Conservation (phyloP, 1,140 invertebrate species). For the Oreohelix idahoensis region DNA sequence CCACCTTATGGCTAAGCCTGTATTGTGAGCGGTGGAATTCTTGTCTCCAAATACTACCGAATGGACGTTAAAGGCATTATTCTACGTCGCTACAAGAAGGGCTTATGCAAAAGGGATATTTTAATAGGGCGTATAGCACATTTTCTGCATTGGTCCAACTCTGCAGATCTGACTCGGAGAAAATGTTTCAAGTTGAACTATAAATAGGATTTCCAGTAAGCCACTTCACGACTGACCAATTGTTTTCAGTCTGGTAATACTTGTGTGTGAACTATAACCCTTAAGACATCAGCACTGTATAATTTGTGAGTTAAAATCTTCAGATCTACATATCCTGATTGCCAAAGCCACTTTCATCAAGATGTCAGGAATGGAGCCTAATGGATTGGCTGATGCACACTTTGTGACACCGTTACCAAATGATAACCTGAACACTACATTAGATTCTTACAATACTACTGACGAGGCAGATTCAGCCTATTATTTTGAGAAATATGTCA, state of each 20-base stretch:
- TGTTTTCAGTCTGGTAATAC: too few species aligned
- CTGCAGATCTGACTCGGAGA: not conserved
- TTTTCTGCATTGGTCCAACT: not conserved
- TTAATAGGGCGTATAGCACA: not conserved
- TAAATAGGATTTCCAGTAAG: not conserved
- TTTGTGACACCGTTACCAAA: not conserved
- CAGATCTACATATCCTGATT: too few species aligned
- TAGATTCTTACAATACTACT: not conserved
- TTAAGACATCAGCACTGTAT: too few species aligned
- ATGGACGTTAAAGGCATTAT: slow-evolving; percentile 35
- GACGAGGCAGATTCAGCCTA: not conserved
- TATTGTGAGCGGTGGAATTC: too few species aligned
- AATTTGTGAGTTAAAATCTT: too few species aligned
- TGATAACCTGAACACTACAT: not conserved
- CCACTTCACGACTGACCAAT: too few species aligned
- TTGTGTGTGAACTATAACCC: too few species aligned
- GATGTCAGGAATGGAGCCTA: not conserved
- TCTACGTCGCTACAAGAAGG: slow-evolving; percentile 32
- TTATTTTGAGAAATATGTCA: slow-evolving; percentile 53
- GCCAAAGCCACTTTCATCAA: too few species aligned
- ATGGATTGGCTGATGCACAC: slow-evolving; percentile 17
- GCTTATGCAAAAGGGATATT: not conserved
- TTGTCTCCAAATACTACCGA: not conserved
- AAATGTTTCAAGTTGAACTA: not conserved
- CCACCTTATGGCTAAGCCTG: too few species aligned